Evolutionary conservation across 92 coral and sea anemone genomes (phyloP), one percentile per base, ranked within the genome.

Genomic region (Micromussa lordhowensis): DNA sequence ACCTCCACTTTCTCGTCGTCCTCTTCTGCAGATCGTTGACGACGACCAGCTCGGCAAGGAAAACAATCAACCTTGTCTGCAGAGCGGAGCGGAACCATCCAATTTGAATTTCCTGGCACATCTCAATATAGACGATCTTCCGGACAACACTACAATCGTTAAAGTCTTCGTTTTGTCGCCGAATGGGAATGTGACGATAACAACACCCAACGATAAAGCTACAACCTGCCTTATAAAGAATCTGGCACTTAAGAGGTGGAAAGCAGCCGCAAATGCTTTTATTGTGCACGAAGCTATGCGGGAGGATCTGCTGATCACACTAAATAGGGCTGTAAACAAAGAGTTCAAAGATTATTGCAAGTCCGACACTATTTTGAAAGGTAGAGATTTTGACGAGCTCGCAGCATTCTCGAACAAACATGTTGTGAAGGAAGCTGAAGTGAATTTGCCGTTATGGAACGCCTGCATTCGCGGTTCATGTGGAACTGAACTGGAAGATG

Each of bases 201-300:
- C 49, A 38, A 36, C 77, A 24, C 79, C 87, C 17, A 68, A 30
- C 19, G 74, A 85, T 21, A n/a, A 55, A 32, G 73, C 55, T 57
- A 55, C 88, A 29, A 85, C 5, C 21, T 9, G 35, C 35, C 82
- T 85, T 28, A 29, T 75, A 4, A 85, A 75, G 82, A 85, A 75
- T 66, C 75, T 74, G 51, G 48, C 88, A 10, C 48, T 74, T 74
- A 29, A 57, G 34, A 75, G 32, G 21, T 85, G 88, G 68, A 78
- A 85, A 85, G 88, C 88, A 35, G 93, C 63, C 38, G 91, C 91
- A 83, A 91, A 88, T 71, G 88, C 77, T 58, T 31, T 88, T 87
- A 87, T 87, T 87, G 72, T 59, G 31, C 83, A 86, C 36, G 26
- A 31, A 31, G 87, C 40, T 29, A 63, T 91, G 15, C 66, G 68